A percentile compares a stretch with the other conserved stretches of the same genome.
Conservation (phyloP, 2,113 vertebrate species). For the Gnathonemus echidnorhynchus region DNA sequence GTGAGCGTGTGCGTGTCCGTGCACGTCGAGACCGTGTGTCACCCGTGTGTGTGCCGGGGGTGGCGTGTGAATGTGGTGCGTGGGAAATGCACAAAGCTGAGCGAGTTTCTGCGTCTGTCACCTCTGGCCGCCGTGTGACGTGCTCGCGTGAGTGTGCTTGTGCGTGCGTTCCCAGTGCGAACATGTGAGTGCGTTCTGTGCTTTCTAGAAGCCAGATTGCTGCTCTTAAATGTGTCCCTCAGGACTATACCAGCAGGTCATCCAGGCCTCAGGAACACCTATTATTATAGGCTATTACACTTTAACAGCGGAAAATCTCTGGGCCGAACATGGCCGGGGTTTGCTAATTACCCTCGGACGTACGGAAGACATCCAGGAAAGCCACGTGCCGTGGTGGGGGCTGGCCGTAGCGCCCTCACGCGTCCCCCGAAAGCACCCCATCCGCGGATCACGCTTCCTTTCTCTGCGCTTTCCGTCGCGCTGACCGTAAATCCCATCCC, state of each 20-base stretch:
- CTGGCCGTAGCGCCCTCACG: slow-evolving; percentile 46
- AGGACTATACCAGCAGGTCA: background rate
- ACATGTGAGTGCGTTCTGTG: background rate
- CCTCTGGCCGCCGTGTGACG: background rate
- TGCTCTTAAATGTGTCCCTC: background rate
- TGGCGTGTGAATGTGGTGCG: background rate
- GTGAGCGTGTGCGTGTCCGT: slow-evolving; percentile 11
- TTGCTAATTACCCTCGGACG: slow-evolving; percentile 6
- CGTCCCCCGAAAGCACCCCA: slow-evolving; percentile 48
- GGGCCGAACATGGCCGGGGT: background rate
- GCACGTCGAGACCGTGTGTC: slow-evolving; percentile 21
- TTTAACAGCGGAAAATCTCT: slow-evolving; percentile 1
- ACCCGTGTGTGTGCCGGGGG: background rate
- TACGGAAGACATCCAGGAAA: background rate
- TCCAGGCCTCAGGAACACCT: background rate
- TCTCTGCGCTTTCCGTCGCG: slow-evolving; percentile 62
- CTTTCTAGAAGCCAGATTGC: background rate
- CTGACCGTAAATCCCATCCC: slow-evolving; percentile 53
- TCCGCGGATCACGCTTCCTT: slow-evolving; percentile 51
- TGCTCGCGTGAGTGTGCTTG: background rate
- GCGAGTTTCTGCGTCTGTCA: background rate
- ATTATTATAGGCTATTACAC: background rate
- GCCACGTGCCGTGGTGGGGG: slow-evolving; percentile 2
- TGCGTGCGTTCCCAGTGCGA: background rate
- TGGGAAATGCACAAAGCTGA: background rate